These are phyloP conservation scores for Odontomachus brunneus DNA, from an alignment of 1,140 invertebrate genomes.

Conservation along the genomic window DNA sequence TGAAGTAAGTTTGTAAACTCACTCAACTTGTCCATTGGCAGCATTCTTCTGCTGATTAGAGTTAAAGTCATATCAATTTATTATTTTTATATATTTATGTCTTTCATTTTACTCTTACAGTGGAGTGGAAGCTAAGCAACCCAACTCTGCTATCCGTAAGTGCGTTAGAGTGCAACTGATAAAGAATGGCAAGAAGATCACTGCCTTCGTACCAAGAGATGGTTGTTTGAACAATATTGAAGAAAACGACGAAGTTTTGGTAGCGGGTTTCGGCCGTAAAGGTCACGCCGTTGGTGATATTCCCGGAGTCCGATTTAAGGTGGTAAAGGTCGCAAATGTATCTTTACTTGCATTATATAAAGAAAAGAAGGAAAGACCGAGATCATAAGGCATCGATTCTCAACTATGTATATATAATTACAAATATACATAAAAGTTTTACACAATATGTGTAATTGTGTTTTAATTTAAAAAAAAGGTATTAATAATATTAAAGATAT, in stretches of 20 bases:
- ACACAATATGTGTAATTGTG: conserved; percentile 44
- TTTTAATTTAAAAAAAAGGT: conserved; percentile 28
- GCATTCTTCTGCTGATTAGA: not conserved
- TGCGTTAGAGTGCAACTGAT: conserved; percentile 99
- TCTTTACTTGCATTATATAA: conserved; percentile 99
- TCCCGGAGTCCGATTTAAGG: conserved; percentile 97
- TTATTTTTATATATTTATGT: not conserved
- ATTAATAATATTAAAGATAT: too few species aligned
- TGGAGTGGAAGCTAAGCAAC: conserved; percentile 99
- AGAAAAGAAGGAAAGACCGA: conserved; percentile 99
- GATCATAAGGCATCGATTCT: conserved; percentile 91
- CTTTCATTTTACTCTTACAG: conserved; percentile 86
- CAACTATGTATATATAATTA: conserved; percentile 72
- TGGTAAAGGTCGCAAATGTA: conserved; percentile 99
- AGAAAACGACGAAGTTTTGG: conserved; percentile 99
- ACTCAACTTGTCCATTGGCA: too few species aligned
- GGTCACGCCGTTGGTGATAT: conserved; percentile 99
- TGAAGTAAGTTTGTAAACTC: too few species aligned
- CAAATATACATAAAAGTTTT: conserved; percentile 74
- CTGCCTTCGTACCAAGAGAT: conserved; percentile 99
- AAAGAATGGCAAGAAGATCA: conserved; percentile 99
- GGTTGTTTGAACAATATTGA: conserved; percentile 99
- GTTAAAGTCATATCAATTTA: too few species aligned
- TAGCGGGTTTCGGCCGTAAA: conserved; percentile 99
- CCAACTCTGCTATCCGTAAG: conserved; percentile 99